These are phyloP conservation scores for Dendropsophus ebraccatus DNA, from an alignment of 2,113 vertebrate species.

Conservation along the genomic window DNA sequence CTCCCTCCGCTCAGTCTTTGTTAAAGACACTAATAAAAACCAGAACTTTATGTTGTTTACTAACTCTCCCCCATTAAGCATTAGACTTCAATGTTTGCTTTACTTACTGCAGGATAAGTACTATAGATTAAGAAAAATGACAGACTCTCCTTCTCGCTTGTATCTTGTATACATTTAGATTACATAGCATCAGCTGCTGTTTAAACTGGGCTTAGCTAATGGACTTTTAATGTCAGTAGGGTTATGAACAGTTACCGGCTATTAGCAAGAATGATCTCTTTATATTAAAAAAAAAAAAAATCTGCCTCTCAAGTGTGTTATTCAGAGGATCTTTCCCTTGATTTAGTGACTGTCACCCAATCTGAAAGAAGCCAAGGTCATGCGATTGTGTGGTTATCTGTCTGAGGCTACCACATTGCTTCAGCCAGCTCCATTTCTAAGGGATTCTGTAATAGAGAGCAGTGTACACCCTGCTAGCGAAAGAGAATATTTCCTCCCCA, in stretches of 20 bases:
- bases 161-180: slow-evolving; percentile 76
- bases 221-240: slow-evolving; percentile 85
- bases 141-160: slow-evolving; percentile 69
- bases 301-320: slow-evolving; percentile 77
- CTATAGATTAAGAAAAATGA: slow-evolving; percentile 68
- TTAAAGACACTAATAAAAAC: slow-evolving; percentile 32
- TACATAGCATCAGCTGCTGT: slow-evolving; percentile 84
- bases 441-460: slow-evolving; percentile 23
- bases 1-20: slow-evolving; percentile 1
- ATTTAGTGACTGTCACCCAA: slow-evolving; percentile 82
- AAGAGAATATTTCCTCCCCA: slow-evolving; percentile 40
- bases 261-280: slow-evolving; percentile 76
- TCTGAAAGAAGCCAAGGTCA: slow-evolving; percentile 74
- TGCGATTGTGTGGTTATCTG: slow-evolving; percentile 76
- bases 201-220: slow-evolving; percentile 88
- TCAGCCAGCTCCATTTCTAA: slow-evolving; percentile 48
- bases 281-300: slow-evolving; percentile 77
- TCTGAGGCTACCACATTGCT: slow-evolving; percentile 63
- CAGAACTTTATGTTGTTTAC: slow-evolving; percentile 65
- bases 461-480: slow-evolving; percentile 18
- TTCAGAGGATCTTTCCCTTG: slow-evolving; percentile 80
- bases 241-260: slow-evolving; percentile 78
- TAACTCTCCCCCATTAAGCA: slow-evolving; percentile 63
- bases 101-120: slow-evolving; percentile 69
- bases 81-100: slow-evolving; percentile 70